Evolutionary conservation across 2,113 vertebrate genomes (phyloP).

Genomic region (Melanerpes aurifrons): DNA sequence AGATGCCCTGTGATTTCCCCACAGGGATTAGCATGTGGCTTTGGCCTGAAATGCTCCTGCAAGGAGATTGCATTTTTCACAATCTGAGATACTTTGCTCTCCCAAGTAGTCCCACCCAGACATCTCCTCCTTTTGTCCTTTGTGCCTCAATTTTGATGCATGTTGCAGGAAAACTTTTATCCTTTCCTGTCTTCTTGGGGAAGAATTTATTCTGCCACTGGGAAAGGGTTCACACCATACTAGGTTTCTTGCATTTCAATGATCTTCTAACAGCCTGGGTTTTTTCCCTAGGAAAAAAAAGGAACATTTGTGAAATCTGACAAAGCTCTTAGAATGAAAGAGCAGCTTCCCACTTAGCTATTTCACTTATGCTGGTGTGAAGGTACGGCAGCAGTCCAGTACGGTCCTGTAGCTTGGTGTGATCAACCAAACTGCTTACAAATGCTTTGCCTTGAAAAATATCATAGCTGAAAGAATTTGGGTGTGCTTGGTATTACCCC

Average conservation of each 20-base stretch:
- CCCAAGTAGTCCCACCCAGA: not conserved
- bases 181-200: not conserved
- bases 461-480: not conserved
- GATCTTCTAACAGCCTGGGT: not conserved
- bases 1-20: not conserved
- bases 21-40: not conserved
- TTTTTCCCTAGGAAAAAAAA: not conserved
- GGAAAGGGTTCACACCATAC: not conserved
- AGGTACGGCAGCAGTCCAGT: not conserved
- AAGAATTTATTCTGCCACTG: not conserved
- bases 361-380: not conserved
- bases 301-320: not conserved
- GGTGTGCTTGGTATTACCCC: not conserved
- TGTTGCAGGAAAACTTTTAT: not conserved
- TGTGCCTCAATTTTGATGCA: not conserved
- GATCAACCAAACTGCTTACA: not conserved
- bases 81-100: not conserved
- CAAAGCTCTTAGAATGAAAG: not conserved
- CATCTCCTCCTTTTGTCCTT: not conserved
- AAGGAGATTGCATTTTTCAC: not conserved
- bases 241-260: not conserved
- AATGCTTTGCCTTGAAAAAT: not conserved
- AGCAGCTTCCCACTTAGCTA: not conserved
- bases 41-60: not conserved
- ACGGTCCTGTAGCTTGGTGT: not conserved